Evolutionary conservation across 2,888 invertebrate species (phyloP).

Genomic region (Homarus gammarus): DNA sequence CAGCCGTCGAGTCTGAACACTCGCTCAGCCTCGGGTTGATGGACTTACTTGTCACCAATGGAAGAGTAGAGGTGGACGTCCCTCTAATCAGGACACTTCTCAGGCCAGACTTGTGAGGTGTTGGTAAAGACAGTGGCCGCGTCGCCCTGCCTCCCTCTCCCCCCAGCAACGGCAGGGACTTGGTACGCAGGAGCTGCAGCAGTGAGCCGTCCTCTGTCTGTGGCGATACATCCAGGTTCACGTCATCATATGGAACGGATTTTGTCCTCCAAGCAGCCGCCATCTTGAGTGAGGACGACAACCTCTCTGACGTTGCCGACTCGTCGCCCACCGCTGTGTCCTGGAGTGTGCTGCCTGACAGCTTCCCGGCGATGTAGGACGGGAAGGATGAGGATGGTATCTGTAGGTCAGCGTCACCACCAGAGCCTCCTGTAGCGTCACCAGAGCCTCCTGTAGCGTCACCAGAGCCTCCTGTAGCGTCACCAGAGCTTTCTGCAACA

Average conservation of each 20-base stretch:
- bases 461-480: no score
- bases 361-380: conserved; percentile 22
- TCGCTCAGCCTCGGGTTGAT: conserved; percentile 9
- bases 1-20: not conserved
- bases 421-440: no score
- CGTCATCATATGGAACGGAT: conserved; percentile 32
- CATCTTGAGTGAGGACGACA: conserved; percentile 16
- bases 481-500: no score
- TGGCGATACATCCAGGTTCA: not conserved
- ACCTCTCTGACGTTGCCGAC: not conserved
- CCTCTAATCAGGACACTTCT: not conserved
- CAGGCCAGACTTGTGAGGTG: not conserved
- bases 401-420: conserved; percentile 29
- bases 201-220: conserved; percentile 50
- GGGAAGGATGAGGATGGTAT: conserved; percentile 42
- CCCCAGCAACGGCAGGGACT: conserved; percentile 56
- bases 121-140: not conserved
- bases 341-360: not conserved
- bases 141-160: not conserved
- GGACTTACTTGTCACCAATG: not conserved
- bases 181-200: conserved; percentile 31
- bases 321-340: not conserved
- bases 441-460: no score
- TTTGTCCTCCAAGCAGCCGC: conserved; percentile 58
- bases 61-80: conserved; percentile 32